Percentiles rank a stretch among this genome's conserved stretches.
Evolutionary conservation across 1,140 invertebrate genomes (phyloP).

Genomic region (Nomia melanderi): DNA sequence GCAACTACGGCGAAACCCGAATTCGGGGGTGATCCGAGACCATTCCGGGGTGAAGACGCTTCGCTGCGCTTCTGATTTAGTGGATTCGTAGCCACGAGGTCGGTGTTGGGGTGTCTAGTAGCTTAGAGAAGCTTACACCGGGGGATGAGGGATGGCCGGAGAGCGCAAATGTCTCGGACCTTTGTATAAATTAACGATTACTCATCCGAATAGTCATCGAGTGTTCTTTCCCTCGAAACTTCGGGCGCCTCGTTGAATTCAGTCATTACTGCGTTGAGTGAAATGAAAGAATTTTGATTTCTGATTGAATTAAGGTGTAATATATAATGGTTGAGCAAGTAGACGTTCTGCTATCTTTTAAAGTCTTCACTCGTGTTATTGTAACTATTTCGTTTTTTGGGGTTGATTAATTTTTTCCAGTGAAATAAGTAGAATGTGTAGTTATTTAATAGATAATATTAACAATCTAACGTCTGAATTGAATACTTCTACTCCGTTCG

Average conservation of each 20-base stretch:
- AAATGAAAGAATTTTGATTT: no score
- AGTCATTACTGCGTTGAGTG: neutral
- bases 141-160: slow-evolving; percentile 1
- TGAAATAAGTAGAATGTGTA: no score
- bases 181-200: slow-evolving; percentile 10
- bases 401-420: no score
- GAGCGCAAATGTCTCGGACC: neutral
- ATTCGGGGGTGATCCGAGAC: slow-evolving; percentile 57
- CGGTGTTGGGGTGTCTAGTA: slow-evolving; percentile 43
- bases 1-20: slow-evolving; percentile 48
- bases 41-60: slow-evolving; percentile 64
- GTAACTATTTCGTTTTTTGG: no score
- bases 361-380: no score
- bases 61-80: slow-evolving; percentile 74
- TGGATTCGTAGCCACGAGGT: slow-evolving; percentile 58
- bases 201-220: neutral
- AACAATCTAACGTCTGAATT: neutral
- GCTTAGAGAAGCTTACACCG: slow-evolving; percentile 37
- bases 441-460: no score
- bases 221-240: neutral
- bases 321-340: no score
- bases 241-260: neutral
- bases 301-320: no score
- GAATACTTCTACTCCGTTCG: no score
- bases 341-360: no score